phyloP scores from a whole-genome alignment of 1,140 invertebrate genomes.

The Trinorchestia longiramus region DNA sequence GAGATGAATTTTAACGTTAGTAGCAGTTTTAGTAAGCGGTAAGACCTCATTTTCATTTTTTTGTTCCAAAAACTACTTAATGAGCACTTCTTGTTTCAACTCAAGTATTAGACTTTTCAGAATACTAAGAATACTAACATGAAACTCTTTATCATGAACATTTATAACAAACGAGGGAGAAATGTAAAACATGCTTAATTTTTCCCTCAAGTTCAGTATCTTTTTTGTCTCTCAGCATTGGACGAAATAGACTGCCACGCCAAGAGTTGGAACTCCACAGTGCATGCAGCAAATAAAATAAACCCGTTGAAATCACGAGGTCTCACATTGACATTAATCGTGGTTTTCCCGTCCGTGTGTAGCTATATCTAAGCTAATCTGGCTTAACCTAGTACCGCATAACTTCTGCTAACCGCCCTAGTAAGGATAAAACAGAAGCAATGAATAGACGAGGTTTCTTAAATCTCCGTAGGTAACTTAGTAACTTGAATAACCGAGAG shows the following conservation, averaged over 20 bases:
- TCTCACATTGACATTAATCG: background rate
- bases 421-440: background rate
- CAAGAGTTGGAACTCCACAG: background rate
- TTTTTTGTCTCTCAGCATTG: background rate
- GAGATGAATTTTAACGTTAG: too few relatives aligned
- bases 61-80: too few relatives aligned
- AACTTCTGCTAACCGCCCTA: background rate
- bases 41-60: too few relatives aligned
- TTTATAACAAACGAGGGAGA: background rate
- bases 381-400: background rate
- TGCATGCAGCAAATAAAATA: background rate
- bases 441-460: background rate
- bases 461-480: too few relatives aligned
- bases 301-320: background rate
- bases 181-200: background rate
- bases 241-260: background rate
- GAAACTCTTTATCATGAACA: background rate
- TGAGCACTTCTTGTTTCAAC: background rate
- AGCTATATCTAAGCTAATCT: constrained; percentile 1
- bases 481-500: too few relatives aligned
- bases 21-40: too few relatives aligned
- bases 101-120: background rate
- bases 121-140: background rate
- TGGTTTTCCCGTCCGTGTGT: background rate
- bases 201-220: background rate